Conservation (phyloP, 2,888 invertebrate genomes). For the Eilema depressum region DNA sequence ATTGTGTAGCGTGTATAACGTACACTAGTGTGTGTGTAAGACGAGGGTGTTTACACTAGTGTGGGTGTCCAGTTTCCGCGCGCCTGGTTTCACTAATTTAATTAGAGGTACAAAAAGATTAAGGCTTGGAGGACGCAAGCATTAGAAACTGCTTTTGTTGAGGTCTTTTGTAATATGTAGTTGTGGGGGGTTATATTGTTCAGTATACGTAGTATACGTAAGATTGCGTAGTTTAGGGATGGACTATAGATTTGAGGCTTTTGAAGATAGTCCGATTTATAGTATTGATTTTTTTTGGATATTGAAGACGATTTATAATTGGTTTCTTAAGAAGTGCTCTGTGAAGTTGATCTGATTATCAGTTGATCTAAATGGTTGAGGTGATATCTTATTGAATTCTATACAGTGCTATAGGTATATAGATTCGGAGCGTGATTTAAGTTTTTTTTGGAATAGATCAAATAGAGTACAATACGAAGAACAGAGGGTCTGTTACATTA, state of each 20-base stretch:
- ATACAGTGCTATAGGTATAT: not conserved
- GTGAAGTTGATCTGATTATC: not conserved
- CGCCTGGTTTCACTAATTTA: slow-evolving; percentile 86
- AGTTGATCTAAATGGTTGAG: not conserved
- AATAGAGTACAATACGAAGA: too few relatives aligned
- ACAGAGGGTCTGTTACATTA: not conserved
- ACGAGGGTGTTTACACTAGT: slow-evolving; percentile 53
- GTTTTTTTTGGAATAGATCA: too few relatives aligned
- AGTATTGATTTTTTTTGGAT: slow-evolving; percentile 44
- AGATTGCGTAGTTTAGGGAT: slow-evolving; percentile 11
- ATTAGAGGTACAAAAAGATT: slow-evolving; percentile 87
- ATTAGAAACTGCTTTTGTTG: slow-evolving; percentile 82
- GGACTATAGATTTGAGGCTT: slow-evolving; percentile 26
- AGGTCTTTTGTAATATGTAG: slow-evolving; percentile 61
- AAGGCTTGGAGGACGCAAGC: slow-evolving; percentile 81
- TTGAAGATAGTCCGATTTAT: slow-evolving; percentile 32
- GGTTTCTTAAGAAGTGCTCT: slow-evolving; percentile 32
- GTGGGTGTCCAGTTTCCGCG: slow-evolving; percentile 85
- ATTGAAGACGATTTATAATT: slow-evolving; percentile 14
- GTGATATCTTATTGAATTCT: not conserved
- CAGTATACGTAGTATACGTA: slow-evolving; percentile 10
- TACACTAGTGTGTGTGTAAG: slow-evolving; percentile 56
- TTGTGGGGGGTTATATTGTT: slow-evolving; percentile 33
- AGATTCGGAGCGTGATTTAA: not conserved
- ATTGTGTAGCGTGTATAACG: slow-evolving; percentile 57